Conservation (phyloP, 2,888 invertebrate genomes). For the Nemotelus nigrinus region DNA sequence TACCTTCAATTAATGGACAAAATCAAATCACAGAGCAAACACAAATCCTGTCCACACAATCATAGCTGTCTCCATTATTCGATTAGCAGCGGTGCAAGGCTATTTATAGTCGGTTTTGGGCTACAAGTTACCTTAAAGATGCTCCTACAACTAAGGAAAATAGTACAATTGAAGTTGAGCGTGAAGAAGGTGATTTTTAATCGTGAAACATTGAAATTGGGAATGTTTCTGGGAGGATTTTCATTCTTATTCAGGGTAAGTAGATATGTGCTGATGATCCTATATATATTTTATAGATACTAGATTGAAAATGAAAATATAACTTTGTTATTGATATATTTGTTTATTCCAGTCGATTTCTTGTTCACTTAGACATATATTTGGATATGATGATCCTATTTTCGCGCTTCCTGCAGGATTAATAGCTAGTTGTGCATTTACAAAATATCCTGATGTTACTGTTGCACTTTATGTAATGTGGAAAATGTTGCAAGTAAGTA, state of each 20-base stretch:
- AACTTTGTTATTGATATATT: not conserved
- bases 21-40: conserved; percentile 64
- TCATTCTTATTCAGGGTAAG: conserved; percentile 74
- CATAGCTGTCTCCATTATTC: conserved; percentile 71
- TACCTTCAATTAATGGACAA: conserved; percentile 60
- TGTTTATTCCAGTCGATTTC: conserved; percentile 69
- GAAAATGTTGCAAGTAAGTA: conserved; percentile 80
- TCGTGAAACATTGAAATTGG: conserved; percentile 70
- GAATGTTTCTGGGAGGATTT: conserved; percentile 76
- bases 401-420: conserved; percentile 78
- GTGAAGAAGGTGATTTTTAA: conserved; percentile 68
- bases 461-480: conserved; percentile 84
- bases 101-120: conserved; percentile 72
- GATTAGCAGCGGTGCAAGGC: conserved; percentile 67
- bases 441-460: conserved; percentile 78
- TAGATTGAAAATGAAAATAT: no score
- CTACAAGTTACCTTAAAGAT: conserved; percentile 71
- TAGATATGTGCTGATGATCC: conserved; percentile 14
- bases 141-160: conserved; percentile 68
- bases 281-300: no score
- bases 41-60: conserved; percentile 69
- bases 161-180: conserved; percentile 67
- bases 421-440: conserved; percentile 76
- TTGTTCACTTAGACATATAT: conserved; percentile 73
- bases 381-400: conserved; percentile 70